A percentile compares a stretch with the other conserved stretches of the same genome.
These are phyloP conservation scores for Pristis pectinata DNA, from an alignment of 2,797 vertebrate species.

Conservation along the genomic window DNA sequence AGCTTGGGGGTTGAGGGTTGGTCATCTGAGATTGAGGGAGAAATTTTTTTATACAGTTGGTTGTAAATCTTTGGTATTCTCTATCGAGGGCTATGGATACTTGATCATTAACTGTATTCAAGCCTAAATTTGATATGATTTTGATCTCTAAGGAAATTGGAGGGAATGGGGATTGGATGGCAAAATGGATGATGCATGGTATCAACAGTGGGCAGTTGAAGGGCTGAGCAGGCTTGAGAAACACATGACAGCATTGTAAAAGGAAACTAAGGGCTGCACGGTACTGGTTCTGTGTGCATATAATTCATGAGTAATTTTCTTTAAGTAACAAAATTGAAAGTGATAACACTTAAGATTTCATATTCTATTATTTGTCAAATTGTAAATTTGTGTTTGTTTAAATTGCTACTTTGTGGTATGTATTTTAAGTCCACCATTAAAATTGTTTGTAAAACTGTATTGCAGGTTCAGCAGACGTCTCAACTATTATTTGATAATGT, in stretches of 20 bases:
- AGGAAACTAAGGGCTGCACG: neutral
- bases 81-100: too few species aligned
- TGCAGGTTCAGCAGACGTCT: conserved; percentile 47
- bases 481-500: conserved; percentile 47
- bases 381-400: neutral
- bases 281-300: neutral
- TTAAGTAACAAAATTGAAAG: neutral
- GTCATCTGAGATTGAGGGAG: too few species aligned
- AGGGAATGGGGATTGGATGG: too few species aligned
- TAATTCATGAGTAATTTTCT: neutral
- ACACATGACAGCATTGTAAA: neutral
- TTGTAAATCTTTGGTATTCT: too few species aligned
- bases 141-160: too few species aligned
- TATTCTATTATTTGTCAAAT: neutral
- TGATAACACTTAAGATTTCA: neutral
- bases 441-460: neutral
- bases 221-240: too few species aligned
- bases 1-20: too few species aligned
- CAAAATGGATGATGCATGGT: too few species aligned
- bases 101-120: too few species aligned
- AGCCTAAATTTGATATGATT: too few species aligned
- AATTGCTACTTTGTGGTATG: neutral
- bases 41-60: too few species aligned
- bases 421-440: neutral
- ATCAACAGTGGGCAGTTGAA: too few species aligned